Evolutionary conservation across 2,113 vertebrate genomes (phyloP).

Genomic region (Saccopteryx bilineata): DNA sequence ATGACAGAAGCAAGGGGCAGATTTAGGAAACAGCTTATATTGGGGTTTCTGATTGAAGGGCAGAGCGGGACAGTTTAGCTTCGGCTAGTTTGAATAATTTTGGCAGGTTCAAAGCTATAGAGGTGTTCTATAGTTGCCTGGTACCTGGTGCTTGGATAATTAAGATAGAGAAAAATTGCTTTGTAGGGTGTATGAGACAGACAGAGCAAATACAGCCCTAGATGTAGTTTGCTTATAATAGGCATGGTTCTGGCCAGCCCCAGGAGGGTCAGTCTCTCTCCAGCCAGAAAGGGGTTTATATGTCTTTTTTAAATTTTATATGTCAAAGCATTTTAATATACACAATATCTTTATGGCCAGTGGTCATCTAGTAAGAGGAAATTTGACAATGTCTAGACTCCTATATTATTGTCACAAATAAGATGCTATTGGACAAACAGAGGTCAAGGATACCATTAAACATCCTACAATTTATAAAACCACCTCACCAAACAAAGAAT

Average conservation of each 20-base stretch:
- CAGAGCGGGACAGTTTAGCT: background rate
- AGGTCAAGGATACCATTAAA: background rate
- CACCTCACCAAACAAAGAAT: background rate
- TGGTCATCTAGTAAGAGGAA: background rate
- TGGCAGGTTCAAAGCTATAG: too few species aligned
- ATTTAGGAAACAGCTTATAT: background rate
- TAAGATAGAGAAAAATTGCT: background rate
- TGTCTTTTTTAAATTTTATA: background rate
- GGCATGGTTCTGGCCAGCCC: background rate
- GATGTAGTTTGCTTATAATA: background rate
- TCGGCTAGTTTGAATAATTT: background rate
- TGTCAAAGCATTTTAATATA: background rate
- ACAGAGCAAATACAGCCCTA: background rate
- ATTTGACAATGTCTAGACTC: background rate
- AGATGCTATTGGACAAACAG: background rate
- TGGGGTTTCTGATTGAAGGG: background rate
- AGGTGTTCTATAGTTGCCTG: background rate
- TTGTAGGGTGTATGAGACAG: background rate
- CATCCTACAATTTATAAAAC: background rate
- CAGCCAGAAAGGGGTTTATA: background rate
- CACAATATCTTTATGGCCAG: background rate
- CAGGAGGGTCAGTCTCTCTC: background rate
- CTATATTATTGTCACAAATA: background rate
- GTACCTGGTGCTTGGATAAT: background rate
- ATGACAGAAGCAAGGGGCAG: background rate